A percentile compares a stretch with the other conserved stretches of the same genome.
These are phyloP conservation scores for Mythimna impura DNA, from an alignment of 2,888 invertebrate genomes.

Conservation along the genomic window DNA sequence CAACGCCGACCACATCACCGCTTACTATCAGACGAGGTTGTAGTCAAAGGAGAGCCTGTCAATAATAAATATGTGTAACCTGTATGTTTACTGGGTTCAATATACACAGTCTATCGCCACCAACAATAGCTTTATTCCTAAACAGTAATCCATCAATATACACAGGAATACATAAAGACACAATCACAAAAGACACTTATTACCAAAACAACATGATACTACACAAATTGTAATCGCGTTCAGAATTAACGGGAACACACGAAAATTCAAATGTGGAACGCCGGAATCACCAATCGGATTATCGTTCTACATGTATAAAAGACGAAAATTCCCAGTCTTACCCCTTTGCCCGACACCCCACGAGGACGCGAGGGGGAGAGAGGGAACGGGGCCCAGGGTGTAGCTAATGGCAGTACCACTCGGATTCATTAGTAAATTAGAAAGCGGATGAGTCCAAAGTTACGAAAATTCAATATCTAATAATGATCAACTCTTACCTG, in stretches of 20 bases:
- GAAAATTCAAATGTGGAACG: conserved; percentile 88
- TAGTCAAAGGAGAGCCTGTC: too few relatives aligned
- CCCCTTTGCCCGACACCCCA: conserved; percentile 80
- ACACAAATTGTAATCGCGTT: conserved; percentile 69
- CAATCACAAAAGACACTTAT: conserved; percentile 43
- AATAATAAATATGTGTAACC: not conserved
- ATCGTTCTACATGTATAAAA: conserved; percentile 89
- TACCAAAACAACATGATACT: conserved; percentile 75
- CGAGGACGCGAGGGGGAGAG: conserved; percentile 60
- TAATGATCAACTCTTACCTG: conserved; percentile 89
- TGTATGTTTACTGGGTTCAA: not conserved
- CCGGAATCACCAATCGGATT: conserved; percentile 89
- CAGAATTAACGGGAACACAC: conserved; percentile 82
- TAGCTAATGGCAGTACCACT: conserved; percentile 88
- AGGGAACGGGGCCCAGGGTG: conserved; percentile 68
- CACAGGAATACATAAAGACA: conserved; percentile 8
- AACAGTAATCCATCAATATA: not conserved
- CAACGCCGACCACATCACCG: too few relatives aligned
- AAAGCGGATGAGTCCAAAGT: conserved; percentile 91
- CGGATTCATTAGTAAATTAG: conserved; percentile 91
- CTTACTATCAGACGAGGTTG: too few relatives aligned
- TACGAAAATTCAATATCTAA: conserved; percentile 91
- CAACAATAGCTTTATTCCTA: not conserved
- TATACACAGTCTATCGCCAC: not conserved
- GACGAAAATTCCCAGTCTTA: conserved; percentile 89